Evolutionary conservation across 2,888 invertebrate genomes (phyloP), one percentile per base, ranked within the genome.

Genomic region (Leptarthrus brevirostris): DNA sequence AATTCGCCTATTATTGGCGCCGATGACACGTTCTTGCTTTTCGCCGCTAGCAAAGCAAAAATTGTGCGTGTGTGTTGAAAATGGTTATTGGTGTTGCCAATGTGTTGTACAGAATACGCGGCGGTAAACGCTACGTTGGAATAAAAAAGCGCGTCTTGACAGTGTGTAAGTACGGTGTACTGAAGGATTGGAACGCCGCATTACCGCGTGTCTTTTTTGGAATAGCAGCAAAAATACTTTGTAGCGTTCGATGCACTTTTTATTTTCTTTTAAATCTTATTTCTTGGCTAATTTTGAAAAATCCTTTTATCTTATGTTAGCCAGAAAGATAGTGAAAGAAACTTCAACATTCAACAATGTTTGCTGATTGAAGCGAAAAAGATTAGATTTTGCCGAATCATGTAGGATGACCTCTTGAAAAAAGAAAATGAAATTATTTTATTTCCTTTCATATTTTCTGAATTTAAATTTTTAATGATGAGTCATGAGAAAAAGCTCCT

Each of bases 141-240:
- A 30, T 52, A 18, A 20, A 52, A 52, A 20, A 49, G n/a, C 24
- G 30, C 47, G 64, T 8, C 20, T 14, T 44, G 40, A 24, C 47
- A 12, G 6, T 47, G 66, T 72, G 66, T 70, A n/a, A n/a, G n/a
- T n/a, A n/a, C 40, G 40, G 74, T 72, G 72, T 36, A 34, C 54
- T 44, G 12, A 54, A 14, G 24, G n/a, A 61, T 22, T 66, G 53
- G 54, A 61, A 47, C 71, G 71, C 69, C 56, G 58, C 52, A 71
- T 10, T 34, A 64, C 72, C 56, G 74, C 73, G 74, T 76, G 73
- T 74, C 72, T 74, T 72, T 61, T 74, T 74, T 58, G 44, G 53
- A 30, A 70, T 71, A n/a, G 16, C 30, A 69, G 1, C 10, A 10
- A 40, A 52, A 69, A 52, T 3, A 6, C 3, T 69, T 69, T 18